These are phyloP conservation scores for Neoitamus cyanurus DNA, from an alignment of 2,888 invertebrate species.

Conservation along the genomic window DNA sequence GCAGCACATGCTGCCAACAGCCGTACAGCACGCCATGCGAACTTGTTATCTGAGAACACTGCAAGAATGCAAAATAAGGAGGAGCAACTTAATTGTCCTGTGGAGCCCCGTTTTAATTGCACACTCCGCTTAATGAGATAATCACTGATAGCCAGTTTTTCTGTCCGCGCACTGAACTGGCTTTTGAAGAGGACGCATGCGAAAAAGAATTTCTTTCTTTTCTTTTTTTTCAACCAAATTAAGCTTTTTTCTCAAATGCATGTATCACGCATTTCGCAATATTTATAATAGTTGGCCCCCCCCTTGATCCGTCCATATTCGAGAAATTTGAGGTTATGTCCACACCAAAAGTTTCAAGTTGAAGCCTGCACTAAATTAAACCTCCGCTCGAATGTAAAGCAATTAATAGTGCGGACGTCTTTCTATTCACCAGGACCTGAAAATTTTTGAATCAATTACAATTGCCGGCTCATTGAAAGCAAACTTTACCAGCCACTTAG, in stretches of 20 bases:
- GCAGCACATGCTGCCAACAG: not conserved
- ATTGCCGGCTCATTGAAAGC: not conserved
- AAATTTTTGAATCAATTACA: not conserved
- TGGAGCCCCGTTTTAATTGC: conserved; percentile 2
- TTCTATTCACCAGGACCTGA: not conserved
- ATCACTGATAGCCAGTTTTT: conserved; percentile 40
- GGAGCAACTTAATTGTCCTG: conserved; percentile 34
- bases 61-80: conserved; percentile 2
- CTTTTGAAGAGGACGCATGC: not conserved
- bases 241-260: no score
- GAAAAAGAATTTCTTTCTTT: not conserved
- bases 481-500: not conserved
- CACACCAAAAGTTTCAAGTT: not conserved
- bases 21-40: not conserved
- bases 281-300: no score
- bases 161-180: not conserved
- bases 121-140: conserved; percentile 13
- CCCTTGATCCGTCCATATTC: no score
- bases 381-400: not conserved
- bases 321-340: no score
- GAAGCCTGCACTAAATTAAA: not conserved
- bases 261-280: no score
- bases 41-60: conserved; percentile 20
- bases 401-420: not conserved
- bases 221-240: not conserved